phyloP scores from a whole-genome alignment of 2,888 invertebrate species.

The Ellobium chinense region DNA sequence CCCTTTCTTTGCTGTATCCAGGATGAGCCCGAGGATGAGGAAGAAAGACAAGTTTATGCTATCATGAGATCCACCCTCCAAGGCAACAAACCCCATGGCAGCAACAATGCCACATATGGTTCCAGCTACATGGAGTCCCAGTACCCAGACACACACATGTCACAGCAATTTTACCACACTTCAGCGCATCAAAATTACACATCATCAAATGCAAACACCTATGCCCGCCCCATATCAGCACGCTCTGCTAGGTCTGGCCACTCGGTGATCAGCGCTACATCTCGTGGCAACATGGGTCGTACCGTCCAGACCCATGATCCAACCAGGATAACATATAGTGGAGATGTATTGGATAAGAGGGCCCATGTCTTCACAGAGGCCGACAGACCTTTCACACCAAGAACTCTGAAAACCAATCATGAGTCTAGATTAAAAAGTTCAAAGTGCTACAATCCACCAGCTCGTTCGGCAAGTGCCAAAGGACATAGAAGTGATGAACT shows the following conservation, averaged over 20 bases:
- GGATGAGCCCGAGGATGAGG: conserved; percentile 69
- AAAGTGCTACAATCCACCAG: conserved; percentile 75
- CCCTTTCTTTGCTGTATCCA: too few species aligned
- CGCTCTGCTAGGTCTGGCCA: conserved; percentile 56
- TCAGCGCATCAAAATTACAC: background rate
- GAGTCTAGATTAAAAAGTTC: conserved; percentile 69
- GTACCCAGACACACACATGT: background rate
- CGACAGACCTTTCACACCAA: conserved; percentile 75
- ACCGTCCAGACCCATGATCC: conserved; percentile 24
- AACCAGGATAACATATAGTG: conserved; percentile 63
- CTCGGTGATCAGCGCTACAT: conserved; percentile 53
- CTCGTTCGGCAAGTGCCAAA: conserved; percentile 49
- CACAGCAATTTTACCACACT: background rate
- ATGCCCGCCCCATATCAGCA: conserved; percentile 40
- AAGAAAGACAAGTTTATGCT: conserved; percentile 63
- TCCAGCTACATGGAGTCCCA: conserved; percentile 23
- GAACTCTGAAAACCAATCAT: conserved; percentile 73
- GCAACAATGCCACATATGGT: conserved; percentile 52
- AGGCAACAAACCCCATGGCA: conserved; percentile 43
- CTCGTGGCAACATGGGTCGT: conserved; percentile 28
- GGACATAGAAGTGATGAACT: background rate
- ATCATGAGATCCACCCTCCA: conserved; percentile 69
- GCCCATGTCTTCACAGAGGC: conserved; percentile 74
- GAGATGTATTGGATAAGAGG: conserved; percentile 73
- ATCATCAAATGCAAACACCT: background rate